These are phyloP conservation scores for Caenorhabditis panamensis DNA, from an alignment of 2,888 invertebrate genomes.

Conservation along the genomic window DNA sequence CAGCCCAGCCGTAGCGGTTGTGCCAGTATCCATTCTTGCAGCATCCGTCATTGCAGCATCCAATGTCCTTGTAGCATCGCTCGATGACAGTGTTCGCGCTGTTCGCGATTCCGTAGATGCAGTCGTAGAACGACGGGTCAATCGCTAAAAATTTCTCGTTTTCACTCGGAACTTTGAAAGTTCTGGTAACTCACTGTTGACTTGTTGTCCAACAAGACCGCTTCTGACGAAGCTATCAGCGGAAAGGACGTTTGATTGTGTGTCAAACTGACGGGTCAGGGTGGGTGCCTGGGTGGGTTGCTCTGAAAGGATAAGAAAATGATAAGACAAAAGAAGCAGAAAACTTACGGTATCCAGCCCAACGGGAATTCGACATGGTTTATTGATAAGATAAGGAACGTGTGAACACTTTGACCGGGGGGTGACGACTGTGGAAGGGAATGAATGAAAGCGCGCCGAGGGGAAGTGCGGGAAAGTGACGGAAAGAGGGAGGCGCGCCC, in stretches of 20 bases:
- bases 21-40: conserved; percentile 70
- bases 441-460: conserved; percentile 1
- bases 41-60: conserved; percentile 71
- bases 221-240: conserved; percentile 64
- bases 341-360: conserved; percentile 62
- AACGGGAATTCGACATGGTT: conserved; percentile 57
- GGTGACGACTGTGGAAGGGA: conserved; percentile 20
- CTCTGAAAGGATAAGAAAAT: conserved; percentile 33
- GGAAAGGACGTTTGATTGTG: conserved; percentile 45
- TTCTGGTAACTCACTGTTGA: conserved; percentile 66
- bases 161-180: neutral
- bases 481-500: conserved; percentile 31
- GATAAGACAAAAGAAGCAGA: neutral
- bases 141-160: conserved; percentile 72
- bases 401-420: conserved; percentile 34
- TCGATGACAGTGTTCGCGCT: conserved; percentile 69
- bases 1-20: conserved; percentile 72
- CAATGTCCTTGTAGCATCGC: conserved; percentile 74
- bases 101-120: conserved; percentile 72
- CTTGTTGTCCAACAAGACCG: conserved; percentile 65
- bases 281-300: conserved; percentile 42
- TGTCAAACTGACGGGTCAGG: conserved; percentile 58
- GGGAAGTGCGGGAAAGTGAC: conserved; percentile 24
- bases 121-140: conserved; percentile 74
- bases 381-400: conserved; percentile 22